These are phyloP conservation scores for Eucidaris tribuloides DNA, from an alignment of 35 echinoderm and acorn worm genomes.

Conservation along the genomic window DNA sequence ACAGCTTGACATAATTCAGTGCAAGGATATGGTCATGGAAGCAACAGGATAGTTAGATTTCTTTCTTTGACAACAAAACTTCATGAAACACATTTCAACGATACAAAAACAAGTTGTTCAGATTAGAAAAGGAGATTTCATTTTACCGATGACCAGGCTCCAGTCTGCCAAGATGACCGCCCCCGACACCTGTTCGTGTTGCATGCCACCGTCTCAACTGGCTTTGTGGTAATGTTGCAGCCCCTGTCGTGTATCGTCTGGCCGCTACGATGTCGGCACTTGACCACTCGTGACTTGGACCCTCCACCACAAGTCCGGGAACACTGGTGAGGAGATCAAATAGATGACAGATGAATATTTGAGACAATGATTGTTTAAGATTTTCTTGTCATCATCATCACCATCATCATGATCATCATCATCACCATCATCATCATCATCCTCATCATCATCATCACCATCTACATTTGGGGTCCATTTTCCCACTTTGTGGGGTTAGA, in stretches of 20 bases:
- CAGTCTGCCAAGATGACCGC: slow-evolving; percentile 27
- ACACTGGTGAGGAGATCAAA: slow-evolving; percentile 48
- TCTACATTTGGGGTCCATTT: no score
- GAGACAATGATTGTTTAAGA: no score
- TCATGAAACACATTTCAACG: background rate
- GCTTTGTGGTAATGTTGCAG: slow-evolving; percentile 44
- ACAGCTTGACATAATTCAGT: no score
- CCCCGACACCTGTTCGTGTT: slow-evolving; percentile 27
- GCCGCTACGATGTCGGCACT: slow-evolving; percentile 56
- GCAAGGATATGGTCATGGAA: no score
- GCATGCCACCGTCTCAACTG: slow-evolving; percentile 47
- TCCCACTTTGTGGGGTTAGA: no score
- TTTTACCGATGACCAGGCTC: slow-evolving; percentile 68
- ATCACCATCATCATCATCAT: background rate
- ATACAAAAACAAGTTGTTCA: slow-evolving; percentile 2
- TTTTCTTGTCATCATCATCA: background rate
- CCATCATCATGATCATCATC: background rate
- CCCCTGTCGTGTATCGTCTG: slow-evolving; percentile 42
- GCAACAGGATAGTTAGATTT: background rate
- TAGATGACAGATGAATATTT: background rate
- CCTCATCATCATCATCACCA: no score
- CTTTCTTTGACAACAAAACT: background rate
- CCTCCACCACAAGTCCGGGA: slow-evolving; percentile 72
- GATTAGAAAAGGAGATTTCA: slow-evolving; percentile 37
- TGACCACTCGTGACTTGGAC: slow-evolving; percentile 34